phyloP scores from a whole-genome alignment of 23 tunicate genomes.

The Styela plicata region DNA sequence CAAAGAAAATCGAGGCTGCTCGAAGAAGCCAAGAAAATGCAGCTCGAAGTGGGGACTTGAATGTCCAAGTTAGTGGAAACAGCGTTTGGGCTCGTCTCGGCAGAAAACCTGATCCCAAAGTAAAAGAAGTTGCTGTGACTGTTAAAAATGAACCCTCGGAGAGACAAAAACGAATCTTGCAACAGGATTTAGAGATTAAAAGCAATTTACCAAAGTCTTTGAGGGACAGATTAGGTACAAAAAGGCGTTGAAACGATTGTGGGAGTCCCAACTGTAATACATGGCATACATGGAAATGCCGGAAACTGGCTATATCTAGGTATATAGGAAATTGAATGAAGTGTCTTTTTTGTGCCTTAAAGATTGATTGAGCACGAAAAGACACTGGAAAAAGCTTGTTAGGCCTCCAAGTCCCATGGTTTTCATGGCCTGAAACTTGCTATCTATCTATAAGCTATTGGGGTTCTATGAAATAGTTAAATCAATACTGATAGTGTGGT shows the following conservation, averaged over 20 bases:
- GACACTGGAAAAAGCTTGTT: no score
- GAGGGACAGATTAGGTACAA: constrained; percentile 18
- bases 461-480: no score
- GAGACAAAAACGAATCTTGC: neutral
- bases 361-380: no score
- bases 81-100: constrained; percentile 31
- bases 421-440: no score
- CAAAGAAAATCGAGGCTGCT: constrained; percentile 30
- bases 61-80: neutral
- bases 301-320: no score
- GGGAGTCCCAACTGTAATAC: no score
- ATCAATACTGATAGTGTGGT: no score
- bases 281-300: no score
- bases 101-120: neutral
- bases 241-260: neutral
- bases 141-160: constrained; percentile 1
- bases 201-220: constrained; percentile 12
- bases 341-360: no score
- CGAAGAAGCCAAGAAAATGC: constrained; percentile 13
- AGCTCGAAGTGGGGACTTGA: neutral
- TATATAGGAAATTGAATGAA: no score
- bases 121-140: neutral
- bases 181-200: neutral
- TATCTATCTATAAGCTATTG: no score
- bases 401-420: no score